These are phyloP conservation scores for Eulithis testata DNA, from an alignment of 2,888 invertebrate genomes.

Conservation along the genomic window DNA sequence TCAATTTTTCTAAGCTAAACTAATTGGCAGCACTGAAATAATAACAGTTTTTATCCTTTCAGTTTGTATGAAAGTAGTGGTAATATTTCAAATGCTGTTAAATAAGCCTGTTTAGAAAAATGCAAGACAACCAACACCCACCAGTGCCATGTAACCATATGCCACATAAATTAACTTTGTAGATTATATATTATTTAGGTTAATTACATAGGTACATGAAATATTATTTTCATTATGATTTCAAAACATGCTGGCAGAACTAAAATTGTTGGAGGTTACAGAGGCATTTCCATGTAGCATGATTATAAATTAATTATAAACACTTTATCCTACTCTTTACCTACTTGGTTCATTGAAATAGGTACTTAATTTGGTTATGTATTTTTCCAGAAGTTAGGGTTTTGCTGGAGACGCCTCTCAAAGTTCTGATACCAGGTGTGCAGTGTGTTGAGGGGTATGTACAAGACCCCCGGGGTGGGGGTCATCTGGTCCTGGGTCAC, in stretches of 20 bases:
- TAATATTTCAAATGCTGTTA: too few relatives aligned
- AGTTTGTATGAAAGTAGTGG: too few relatives aligned
- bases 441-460: conserved; percentile 94
- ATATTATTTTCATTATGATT: background rate
- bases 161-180: background rate
- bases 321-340: conserved; percentile 10
- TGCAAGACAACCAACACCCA: too few relatives aligned
- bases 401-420: conserved; percentile 92
- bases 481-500: conserved; percentile 91
- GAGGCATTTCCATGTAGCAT: conserved; percentile 21
- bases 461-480: conserved; percentile 91
- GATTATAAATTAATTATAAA: conserved; percentile 1
- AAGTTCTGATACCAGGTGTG: conserved; percentile 98
- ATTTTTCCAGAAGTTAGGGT: conserved; percentile 97
- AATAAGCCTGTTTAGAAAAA: too few relatives aligned
- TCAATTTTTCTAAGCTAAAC: too few relatives aligned
- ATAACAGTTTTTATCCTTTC: too few relatives aligned
- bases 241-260: conserved; percentile 9
- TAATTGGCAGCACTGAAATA: too few relatives aligned
- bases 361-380: conserved; percentile 44
- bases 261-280: background rate
- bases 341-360: background rate
- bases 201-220: too few relatives aligned
- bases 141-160: too few relatives aligned
- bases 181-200: too few relatives aligned